Percentiles rank a stretch among this genome's conserved stretches.
These are phyloP conservation scores for Columba janthina DNA, from an alignment of 2,113 vertebrate species.

Conservation along the genomic window DNA sequence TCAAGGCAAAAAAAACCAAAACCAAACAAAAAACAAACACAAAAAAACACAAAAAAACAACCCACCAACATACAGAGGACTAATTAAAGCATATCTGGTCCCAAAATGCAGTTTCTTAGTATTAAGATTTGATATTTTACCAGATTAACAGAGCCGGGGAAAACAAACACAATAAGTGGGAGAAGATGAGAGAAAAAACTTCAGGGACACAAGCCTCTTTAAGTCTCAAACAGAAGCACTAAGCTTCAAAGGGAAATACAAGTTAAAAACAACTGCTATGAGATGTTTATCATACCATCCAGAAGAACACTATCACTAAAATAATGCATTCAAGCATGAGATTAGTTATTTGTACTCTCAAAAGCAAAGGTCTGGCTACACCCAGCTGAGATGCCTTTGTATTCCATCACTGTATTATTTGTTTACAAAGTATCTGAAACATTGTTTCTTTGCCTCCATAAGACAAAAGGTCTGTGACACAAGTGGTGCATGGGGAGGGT, in stretches of 20 bases:
- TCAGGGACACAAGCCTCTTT: neutral
- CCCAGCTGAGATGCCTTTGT: slow-evolving; percentile 27
- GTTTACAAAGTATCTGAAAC: slow-evolving; percentile 37
- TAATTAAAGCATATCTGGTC: neutral
- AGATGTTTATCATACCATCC: slow-evolving; percentile 24
- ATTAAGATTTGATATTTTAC: neutral
- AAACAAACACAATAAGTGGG: neutral
- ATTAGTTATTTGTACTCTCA: slow-evolving; percentile 16
- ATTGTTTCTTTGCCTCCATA: slow-evolving; percentile 3
- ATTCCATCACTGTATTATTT: slow-evolving; percentile 1
- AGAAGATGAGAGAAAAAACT: neutral
- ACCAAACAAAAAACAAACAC: neutral
- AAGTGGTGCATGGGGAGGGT: slow-evolving; percentile 52
- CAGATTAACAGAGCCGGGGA: neutral
- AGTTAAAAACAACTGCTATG: neutral
- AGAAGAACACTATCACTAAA: neutral
- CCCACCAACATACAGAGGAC: neutral
- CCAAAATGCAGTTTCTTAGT: neutral
- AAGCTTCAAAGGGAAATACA: slow-evolving; percentile 15
- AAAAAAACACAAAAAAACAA: neutral
- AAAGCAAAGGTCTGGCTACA: slow-evolving; percentile 30
- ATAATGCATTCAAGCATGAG: neutral
- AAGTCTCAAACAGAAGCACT: neutral
- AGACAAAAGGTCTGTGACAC: slow-evolving; percentile 71
- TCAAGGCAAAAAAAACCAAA: neutral